Percentiles rank a stretch among this genome's conserved stretches.
Conservation (phyloP, 2,113 vertebrate species). For the Thunnus maccoyii region DNA sequence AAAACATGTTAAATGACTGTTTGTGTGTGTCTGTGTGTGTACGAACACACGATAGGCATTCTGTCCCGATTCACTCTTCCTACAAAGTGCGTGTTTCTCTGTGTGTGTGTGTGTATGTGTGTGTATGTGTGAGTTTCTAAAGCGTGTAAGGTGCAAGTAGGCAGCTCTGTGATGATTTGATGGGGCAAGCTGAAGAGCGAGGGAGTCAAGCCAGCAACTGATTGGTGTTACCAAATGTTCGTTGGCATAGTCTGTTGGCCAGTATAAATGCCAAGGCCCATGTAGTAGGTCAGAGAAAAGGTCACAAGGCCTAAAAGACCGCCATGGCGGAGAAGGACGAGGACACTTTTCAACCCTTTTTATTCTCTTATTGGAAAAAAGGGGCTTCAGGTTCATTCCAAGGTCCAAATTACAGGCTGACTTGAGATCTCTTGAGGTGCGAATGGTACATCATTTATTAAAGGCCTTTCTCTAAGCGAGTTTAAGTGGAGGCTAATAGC, state of each 20-base stretch:
- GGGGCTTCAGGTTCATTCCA: neutral
- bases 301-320: slow-evolving; percentile 6
- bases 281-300: neutral
- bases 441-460: slow-evolving; percentile 2
- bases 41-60: slow-evolving; percentile 39
- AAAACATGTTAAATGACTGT: slow-evolving; percentile 22
- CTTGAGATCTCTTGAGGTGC: slow-evolving; percentile 12
- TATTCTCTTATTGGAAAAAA: neutral
- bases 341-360: neutral
- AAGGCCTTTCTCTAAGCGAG: slow-evolving; percentile 13
- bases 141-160: slow-evolving; percentile 75
- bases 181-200: slow-evolving; percentile 47
- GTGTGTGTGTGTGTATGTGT: slow-evolving; percentile 28
- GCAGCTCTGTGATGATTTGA: slow-evolving; percentile 83
- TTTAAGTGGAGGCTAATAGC: neutral
- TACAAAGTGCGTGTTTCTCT: slow-evolving; percentile 56
- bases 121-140: slow-evolving; percentile 53
- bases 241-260: neutral
- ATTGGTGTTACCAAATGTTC: neutral
- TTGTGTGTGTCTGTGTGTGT: slow-evolving; percentile 18
- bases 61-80: neutral
- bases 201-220: slow-evolving; percentile 5
- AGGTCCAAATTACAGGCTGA: slow-evolving; percentile 18
- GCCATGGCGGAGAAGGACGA: neutral
- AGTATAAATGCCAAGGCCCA: neutral